phyloP scores from a whole-genome alignment of 2,797 vertebrate genomes.

The Darevskia mixta region DNA sequence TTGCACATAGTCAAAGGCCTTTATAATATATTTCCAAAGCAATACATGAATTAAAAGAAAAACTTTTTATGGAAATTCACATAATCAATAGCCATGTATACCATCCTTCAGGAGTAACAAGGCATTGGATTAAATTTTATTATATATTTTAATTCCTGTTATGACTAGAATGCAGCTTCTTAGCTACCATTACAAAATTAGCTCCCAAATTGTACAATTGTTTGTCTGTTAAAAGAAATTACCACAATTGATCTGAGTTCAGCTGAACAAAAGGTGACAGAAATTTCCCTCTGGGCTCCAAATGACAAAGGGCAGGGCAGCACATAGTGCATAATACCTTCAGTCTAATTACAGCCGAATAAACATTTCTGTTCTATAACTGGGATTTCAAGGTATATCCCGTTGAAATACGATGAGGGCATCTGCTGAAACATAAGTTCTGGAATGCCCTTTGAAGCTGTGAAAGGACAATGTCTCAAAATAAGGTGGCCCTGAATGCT shows the following conservation, averaged over 20 bases:
- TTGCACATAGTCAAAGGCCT: background rate
- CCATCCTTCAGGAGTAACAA: too few species aligned
- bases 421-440: background rate
- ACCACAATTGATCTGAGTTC: too few species aligned
- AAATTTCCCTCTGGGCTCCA: too few species aligned
- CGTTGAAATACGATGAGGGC: background rate
- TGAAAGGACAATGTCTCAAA: background rate
- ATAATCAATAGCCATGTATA: too few species aligned
- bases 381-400: background rate
- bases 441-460: background rate
- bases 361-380: background rate
- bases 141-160: background rate
- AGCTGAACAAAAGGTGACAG: too few species aligned
- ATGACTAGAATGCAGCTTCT: background rate
- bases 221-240: too few species aligned
- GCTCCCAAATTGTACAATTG: background rate
- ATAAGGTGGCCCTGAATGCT: background rate
- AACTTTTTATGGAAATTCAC: too few species aligned
- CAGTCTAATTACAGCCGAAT: background rate
- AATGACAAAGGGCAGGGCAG: background rate
- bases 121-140: background rate
- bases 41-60: too few species aligned
- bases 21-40: background rate
- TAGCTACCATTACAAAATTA: background rate
- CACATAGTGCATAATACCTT: too few species aligned